phyloP scores from a whole-genome alignment of 1,140 invertebrate genomes.

The Cheumatopsyche charites region DNA sequence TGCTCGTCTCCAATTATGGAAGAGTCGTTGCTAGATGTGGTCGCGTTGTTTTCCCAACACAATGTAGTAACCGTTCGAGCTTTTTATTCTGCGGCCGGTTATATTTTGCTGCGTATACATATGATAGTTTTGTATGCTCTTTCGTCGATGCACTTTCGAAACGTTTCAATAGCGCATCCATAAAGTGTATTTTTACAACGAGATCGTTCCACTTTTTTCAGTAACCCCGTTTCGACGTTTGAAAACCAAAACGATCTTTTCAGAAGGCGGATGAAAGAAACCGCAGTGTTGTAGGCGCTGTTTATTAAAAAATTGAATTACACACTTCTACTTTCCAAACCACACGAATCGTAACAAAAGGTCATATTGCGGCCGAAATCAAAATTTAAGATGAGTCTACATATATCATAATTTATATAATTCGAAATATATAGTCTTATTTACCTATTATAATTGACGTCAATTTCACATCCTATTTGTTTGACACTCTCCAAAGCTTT shows the following conservation, averaged over 20 bases:
- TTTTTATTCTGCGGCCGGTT: too few relatives aligned
- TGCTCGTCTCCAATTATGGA: background rate
- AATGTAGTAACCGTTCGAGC: background rate
- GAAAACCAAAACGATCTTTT: too few relatives aligned
- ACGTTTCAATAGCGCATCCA: too few relatives aligned
- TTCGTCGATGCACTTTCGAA: too few relatives aligned
- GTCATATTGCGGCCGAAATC: background rate
- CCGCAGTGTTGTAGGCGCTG: background rate
- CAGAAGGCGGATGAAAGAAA: background rate
- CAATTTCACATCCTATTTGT: background rate
- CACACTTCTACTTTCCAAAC: slow-evolving; percentile 1
- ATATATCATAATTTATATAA: background rate
- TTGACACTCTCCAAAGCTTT: too few relatives aligned
- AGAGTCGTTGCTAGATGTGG: background rate
- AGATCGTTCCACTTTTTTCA: too few relatives aligned
- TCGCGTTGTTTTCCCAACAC: background rate
- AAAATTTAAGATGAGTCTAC: background rate
- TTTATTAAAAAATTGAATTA: background rate
- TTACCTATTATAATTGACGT: background rate
- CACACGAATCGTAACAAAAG: background rate
- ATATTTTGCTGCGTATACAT: too few relatives aligned
- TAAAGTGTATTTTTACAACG: too few relatives aligned
- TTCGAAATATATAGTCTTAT: background rate
- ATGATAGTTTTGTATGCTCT: too few relatives aligned
- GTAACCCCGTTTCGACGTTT: too few relatives aligned